A percentile compares a stretch with the other conserved stretches of the same genome.
Conservation (phyloP, 64 coral and sea anemone genomes). For the Anthopleura sola region DNA sequence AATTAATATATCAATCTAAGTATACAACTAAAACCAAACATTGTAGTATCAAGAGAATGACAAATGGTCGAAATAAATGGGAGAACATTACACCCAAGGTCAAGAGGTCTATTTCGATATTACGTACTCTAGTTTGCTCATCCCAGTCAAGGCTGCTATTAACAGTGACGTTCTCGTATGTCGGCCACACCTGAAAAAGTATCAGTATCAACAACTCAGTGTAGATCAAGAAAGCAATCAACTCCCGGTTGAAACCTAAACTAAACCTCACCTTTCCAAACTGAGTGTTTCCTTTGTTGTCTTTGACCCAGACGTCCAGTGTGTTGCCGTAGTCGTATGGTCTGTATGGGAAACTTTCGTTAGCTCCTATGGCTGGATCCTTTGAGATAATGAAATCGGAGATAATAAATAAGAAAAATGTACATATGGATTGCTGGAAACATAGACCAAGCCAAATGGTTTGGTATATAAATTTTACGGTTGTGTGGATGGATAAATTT, state of each 20-base stretch:
- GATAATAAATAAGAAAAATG: not conserved
- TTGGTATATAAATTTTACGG: not conserved
- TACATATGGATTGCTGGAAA: too few species aligned
- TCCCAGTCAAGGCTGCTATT: slow-evolving; percentile 77
- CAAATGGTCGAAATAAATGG: too few species aligned
- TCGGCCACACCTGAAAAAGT: slow-evolving; percentile 80
- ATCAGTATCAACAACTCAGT: not conserved
- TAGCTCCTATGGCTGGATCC: slow-evolving; percentile 97
- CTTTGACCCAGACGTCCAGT: slow-evolving; percentile 79
- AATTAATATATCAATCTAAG: not conserved
- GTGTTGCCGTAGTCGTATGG: slow-evolving; percentile 77
- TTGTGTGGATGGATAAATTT: not conserved
- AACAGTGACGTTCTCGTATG: slow-evolving; percentile 61
- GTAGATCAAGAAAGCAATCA: too few species aligned
- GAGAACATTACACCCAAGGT: too few species aligned
- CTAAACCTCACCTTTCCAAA: slow-evolving; percentile 74
- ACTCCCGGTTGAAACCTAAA: too few species aligned
- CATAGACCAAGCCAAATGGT: too few species aligned
- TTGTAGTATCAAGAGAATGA: too few species aligned
- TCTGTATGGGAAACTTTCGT: slow-evolving; percentile 76
- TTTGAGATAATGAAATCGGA: not conserved
- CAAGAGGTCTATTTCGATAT: not conserved
- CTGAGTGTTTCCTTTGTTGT: slow-evolving; percentile 60
- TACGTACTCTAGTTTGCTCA: slow-evolving; percentile 76
- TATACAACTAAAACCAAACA: too few species aligned